phyloP scores from a whole-genome alignment of 1,140 invertebrate genomes.

The Vollenhovia emeryi region DNA sequence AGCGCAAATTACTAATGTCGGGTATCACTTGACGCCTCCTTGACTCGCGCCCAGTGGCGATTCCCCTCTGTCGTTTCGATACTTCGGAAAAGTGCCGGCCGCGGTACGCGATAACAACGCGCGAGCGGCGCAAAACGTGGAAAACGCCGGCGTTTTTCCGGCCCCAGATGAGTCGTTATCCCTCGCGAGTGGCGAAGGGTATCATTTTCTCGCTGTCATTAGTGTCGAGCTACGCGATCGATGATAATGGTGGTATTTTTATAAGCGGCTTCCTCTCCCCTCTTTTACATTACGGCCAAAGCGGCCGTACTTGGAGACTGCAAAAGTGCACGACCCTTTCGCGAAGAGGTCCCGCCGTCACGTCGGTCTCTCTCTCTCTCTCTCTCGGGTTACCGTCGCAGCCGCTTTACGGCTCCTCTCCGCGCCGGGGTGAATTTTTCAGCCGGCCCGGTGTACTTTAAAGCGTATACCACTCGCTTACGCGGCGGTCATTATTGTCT shows the following conservation, averaged over 20 bases:
- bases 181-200: neutral
- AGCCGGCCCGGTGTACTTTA: neutral
- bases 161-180: slow-evolving; percentile 7
- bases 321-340: neutral
- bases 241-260: slow-evolving; percentile 6
- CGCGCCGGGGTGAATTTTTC: neutral
- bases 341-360: neutral
- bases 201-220: slow-evolving; percentile 4
- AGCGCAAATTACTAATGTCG: slow-evolving; percentile 33
- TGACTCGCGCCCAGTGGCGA: slow-evolving; percentile 5
- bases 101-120: too few species aligned
- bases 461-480: neutral
- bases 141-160: neutral
- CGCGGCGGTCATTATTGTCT: slow-evolving; percentile 11
- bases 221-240: neutral
- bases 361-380: too few species aligned
- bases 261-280: neutral
- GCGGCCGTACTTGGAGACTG: neutral
- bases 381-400: neutral
- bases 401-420: neutral
- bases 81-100: neutral
- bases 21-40: slow-evolving; percentile 40
- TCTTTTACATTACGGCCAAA: neutral
- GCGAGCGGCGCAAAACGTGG: neutral
- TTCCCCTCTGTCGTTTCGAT: slow-evolving; percentile 9